Evolutionary conservation across 2,797 vertebrate genomes (phyloP), one percentile per base, ranked within the genome.

Genomic region (Ispidina lecontei): DNA sequence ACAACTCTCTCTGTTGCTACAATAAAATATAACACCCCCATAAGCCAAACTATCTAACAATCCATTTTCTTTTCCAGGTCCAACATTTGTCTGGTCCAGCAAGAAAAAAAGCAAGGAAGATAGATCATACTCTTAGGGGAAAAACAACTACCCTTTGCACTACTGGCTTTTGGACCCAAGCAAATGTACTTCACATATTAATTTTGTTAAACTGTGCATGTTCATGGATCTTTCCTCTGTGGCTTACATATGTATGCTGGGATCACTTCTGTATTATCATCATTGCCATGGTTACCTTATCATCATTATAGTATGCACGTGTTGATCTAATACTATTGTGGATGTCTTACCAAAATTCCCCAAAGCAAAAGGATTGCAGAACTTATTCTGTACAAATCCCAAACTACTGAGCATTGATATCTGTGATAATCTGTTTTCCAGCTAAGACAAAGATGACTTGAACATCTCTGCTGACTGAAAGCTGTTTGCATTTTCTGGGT

Each of bases 221-320:
- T 81, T 81, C 29, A 18, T 64, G 31, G 62, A 72, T 70, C 6
- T 20, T 49, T 88, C 31, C 15, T 75, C 44, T 73, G n/a, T 64
- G 52, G 49, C 19, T 56, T 68, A 76, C 22, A 44, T 26, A 63
- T 46, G 28, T 67, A 13, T 70, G 35, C 56, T 71, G 68, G 52
- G 90, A 87, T 84, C 64, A 73, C 46, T 87, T 91, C 63, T 72
- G 67, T 76, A 43, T 90, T 88, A 81, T 60, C 88, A 81, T 69
- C 83, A 93, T 96, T 91, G 64, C 74, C 86, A 89, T 94, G 88
- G 90, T 94, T 94, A 94, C 90, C 44, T 95, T 93, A 91, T 76
- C 90, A 93, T 86, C 75, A 84, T 82, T 88, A 70, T 41, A 59
- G 60, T 76, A 63, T 46, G 13, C 55, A 56, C 23, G 18, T 70